A percentile compares a stretch with the other conserved stretches of the same genome.
phyloP scores from a whole-genome alignment of 2,113 vertebrate genomes.

The Lasiurus borealis region DNA sequence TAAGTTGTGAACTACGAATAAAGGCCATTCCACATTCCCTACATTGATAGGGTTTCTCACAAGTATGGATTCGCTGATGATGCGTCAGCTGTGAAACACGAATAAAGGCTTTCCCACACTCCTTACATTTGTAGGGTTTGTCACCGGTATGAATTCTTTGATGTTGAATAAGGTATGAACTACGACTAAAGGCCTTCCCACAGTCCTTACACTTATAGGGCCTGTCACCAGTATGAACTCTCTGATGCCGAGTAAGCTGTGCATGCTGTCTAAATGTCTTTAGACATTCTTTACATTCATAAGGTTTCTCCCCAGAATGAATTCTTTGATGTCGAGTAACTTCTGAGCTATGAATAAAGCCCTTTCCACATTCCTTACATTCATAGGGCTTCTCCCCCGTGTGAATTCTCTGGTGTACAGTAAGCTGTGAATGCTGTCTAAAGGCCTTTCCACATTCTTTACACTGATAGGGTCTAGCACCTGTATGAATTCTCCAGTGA shows the following conservation, averaged over 20 bases:
- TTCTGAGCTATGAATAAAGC: constrained; percentile 81
- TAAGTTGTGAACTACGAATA: constrained; percentile 80
- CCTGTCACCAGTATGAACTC: constrained; percentile 79
- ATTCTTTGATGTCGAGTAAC: constrained; percentile 80
- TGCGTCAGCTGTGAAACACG: constrained; percentile 74
- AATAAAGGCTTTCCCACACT: constrained; percentile 82
- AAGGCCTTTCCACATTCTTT: constrained; percentile 81
- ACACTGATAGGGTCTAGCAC: constrained; percentile 82
- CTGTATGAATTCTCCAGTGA: constrained; percentile 82
- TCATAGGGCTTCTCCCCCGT: constrained; percentile 83
- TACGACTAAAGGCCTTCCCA: constrained; percentile 81
- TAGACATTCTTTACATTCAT: constrained; percentile 77
- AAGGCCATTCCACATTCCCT: constrained; percentile 80
- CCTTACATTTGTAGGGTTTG: constrained; percentile 79
- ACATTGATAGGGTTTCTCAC: constrained; percentile 80
- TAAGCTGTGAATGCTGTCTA: constrained; percentile 77
- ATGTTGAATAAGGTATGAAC: constrained; percentile 79
- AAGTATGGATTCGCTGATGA: constrained; percentile 78
- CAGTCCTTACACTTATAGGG: constrained; percentile 77
- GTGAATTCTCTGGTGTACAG: constrained; percentile 80
- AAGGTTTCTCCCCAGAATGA: constrained; percentile 81
- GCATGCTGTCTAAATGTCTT: constrained; percentile 74
- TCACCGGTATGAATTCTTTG: constrained; percentile 81
- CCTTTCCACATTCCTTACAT: constrained; percentile 83
- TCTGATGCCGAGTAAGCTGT: constrained; percentile 76